Evolutionary conservation across 2,888 invertebrate genomes (phyloP), one percentile per base, ranked within the genome.

Genomic region (Eumacrocentrus americanus): DNA sequence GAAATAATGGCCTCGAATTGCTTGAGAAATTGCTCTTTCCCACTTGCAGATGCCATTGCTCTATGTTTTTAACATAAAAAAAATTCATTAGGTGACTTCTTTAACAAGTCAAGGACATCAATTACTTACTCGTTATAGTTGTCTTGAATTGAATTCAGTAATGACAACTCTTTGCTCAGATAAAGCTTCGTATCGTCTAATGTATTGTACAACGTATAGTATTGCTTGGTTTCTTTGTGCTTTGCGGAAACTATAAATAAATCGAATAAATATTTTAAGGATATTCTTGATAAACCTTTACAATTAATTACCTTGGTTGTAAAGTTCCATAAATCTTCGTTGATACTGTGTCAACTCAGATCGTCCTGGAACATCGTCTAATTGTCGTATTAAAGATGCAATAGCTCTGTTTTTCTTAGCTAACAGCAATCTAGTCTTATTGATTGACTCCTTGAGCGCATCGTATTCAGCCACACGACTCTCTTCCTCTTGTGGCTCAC

Each of bases 151-250:
- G 94, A 95, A 82, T 95, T 94, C 20, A 95, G 82, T 54, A 96
- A 81, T 20, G 90, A 89, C 56, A 96, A 85, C 82, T 98, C 98
- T 79, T 96, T 97, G 65, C 90, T 91, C 75, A 97, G 87, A 80
- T 97, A 98, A 38, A 91, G 84, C 81, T 94, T 92, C n/a, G 94
- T 93, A 82, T 98, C 97, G 78, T 95, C 91, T 55, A 98, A 83
- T 1, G 95, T 95, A 81, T 99, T 98, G 82, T 96, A 96, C 63
- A 98, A 85, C 38, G 94, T 95, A 80, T 93, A 98, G 84, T 95
- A 97, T 84, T 98, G 96, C 81, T 98, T 98, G 0, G 98, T 98
- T 85, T 98, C 97, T 78, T 92, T 91, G 80, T 98, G 96, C 74
- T 95, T 97, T 23, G 92, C 91, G 64, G 95, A 91, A 75, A 98